phyloP scores from a whole-genome alignment of 2,113 vertebrate genomes.

The Neofelis nebulosa region DNA sequence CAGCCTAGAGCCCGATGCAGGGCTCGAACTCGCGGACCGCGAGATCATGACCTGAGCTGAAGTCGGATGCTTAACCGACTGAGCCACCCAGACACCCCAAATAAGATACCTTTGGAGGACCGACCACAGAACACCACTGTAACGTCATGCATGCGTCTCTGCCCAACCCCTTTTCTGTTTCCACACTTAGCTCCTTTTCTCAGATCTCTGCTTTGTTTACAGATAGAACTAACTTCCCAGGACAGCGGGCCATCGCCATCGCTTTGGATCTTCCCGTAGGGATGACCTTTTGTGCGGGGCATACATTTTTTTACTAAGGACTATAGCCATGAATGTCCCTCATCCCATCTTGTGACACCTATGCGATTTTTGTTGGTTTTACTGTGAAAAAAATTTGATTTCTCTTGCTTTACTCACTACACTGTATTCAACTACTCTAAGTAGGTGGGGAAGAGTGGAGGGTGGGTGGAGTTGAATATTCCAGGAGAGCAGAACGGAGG shows the following conservation, averaged over 20 bases:
- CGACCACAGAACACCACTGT: not conserved
- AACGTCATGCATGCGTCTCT: not conserved
- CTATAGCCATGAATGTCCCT: not conserved
- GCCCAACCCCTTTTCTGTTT: not conserved
- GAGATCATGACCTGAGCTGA: too few species aligned
- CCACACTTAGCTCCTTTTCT: not conserved
- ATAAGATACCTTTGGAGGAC: not conserved
- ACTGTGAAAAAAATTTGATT: not conserved
- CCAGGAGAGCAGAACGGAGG: not conserved
- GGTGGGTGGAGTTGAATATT: not conserved
- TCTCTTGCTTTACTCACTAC: not conserved
- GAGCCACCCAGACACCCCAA: not conserved
- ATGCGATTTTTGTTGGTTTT: not conserved
- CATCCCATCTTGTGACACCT: not conserved
- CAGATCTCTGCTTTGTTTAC: not conserved
- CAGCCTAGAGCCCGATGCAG: rapidly evolving
- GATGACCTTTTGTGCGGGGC: not conserved
- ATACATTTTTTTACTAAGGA: not conserved
- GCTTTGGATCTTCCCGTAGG: not conserved
- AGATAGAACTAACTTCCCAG: not conserved
- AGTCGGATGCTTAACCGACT: too few species aligned
- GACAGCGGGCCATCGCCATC: too few species aligned
- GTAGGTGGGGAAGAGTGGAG: not conserved
- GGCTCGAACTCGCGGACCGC: too few species aligned
- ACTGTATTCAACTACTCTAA: not conserved